Conservation (phyloP, 1,140 invertebrate species). For the Hirudo medicinalis region DNA sequence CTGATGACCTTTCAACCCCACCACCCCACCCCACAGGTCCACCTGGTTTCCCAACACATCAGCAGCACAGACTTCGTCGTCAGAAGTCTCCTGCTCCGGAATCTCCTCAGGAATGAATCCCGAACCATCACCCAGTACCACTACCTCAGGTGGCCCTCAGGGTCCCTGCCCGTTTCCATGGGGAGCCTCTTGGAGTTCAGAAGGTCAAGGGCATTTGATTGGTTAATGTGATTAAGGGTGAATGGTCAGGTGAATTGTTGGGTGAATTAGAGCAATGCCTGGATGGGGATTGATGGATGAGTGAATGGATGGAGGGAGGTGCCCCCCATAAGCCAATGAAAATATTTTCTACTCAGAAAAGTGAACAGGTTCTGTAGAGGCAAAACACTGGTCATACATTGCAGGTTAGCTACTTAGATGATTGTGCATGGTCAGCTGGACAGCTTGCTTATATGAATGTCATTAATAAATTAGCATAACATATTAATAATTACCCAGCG, state of each 20-base stretch:
- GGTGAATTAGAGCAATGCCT: too few relatives aligned
- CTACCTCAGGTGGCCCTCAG: conserved; percentile 13
- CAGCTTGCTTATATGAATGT: too few relatives aligned
- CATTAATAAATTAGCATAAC: too few relatives aligned
- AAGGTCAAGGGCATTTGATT: not conserved
- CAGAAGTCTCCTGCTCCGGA: conserved; percentile 9
- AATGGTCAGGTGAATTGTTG: too few relatives aligned
- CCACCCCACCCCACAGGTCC: not conserved
- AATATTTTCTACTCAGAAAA: conserved; percentile 1
- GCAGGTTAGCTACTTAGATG: not conserved
- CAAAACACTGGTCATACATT: conserved; percentile 16
- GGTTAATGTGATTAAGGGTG: too few relatives aligned
- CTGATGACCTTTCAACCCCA: too few relatives aligned
- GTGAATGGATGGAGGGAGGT: too few relatives aligned
- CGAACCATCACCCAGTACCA: conserved; percentile 14
- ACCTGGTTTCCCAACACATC: conserved; percentile 14
- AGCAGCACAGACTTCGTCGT: not conserved
- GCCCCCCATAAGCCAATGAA: not conserved
- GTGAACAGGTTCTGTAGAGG: conserved; percentile 13
- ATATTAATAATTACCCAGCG: not conserved
- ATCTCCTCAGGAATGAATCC: conserved; percentile 3
- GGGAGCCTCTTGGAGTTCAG: conserved; percentile 12
- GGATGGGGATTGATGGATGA: too few relatives aligned
- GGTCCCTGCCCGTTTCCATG: not conserved
- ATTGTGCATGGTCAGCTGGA: too few relatives aligned